phyloP scores from a whole-genome alignment of 2,797 vertebrate species.

The Lindbergichthys nudifrons region DNA sequence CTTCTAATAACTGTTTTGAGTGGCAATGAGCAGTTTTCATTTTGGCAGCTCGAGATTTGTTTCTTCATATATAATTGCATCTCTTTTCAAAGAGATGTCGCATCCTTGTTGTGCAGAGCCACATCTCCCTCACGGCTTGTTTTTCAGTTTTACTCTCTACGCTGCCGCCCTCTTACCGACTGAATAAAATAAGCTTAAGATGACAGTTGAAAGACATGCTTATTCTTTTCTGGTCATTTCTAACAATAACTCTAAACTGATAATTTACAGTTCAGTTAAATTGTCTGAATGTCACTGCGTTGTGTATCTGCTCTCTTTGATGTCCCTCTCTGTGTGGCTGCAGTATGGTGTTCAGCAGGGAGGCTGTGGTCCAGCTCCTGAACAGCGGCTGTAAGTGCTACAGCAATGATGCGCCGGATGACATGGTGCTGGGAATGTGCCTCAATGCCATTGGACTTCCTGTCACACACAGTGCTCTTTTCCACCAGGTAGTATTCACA shows the following conservation, averaged over 20 bases:
- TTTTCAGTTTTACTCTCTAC: slow-evolving; percentile 18
- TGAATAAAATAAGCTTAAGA: slow-evolving; percentile 19
- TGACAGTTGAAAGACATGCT: slow-evolving; percentile 6
- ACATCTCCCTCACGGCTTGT: slow-evolving; percentile 13
- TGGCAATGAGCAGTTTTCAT: slow-evolving; percentile 40
- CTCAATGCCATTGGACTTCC: slow-evolving; percentile 91
- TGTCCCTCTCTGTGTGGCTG: slow-evolving; percentile 25
- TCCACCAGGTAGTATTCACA: slow-evolving; percentile 90
- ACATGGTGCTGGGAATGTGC: slow-evolving; percentile 99
- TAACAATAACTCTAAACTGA: background rate
- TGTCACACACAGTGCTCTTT: slow-evolving; percentile 94
- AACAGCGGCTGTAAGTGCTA: slow-evolving; percentile 94
- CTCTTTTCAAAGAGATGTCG: slow-evolving; percentile 50
- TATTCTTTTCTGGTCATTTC: slow-evolving; percentile 27
- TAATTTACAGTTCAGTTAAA: slow-evolving; percentile 1
- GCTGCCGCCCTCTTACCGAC: slow-evolving; percentile 1
- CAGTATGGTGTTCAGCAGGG: slow-evolving; percentile 96
- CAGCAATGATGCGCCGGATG: slow-evolving; percentile 94
- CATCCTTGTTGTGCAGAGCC: slow-evolving; percentile 28
- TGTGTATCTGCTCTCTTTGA: background rate
- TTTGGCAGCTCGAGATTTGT: slow-evolving; percentile 34
- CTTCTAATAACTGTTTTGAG: slow-evolving; percentile 37
- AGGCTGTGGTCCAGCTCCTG: slow-evolving; percentile 88
- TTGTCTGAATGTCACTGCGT: background rate
- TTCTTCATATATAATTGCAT: slow-evolving; percentile 55